Evolutionary conservation across 2,888 invertebrate species (phyloP).

Genomic region (Pammene fasciana): DNA sequence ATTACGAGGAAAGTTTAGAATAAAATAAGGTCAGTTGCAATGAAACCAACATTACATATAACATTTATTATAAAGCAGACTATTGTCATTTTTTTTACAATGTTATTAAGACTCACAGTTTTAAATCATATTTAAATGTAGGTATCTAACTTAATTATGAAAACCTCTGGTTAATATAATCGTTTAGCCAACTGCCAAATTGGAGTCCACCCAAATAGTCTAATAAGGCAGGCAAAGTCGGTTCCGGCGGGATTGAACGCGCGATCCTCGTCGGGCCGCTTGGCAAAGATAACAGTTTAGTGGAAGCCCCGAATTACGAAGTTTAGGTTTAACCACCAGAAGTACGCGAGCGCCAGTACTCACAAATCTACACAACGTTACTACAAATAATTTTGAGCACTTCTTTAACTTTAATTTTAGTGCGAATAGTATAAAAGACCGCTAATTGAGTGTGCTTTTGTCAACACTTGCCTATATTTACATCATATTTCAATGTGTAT

Average conservation of each 20-base stretch:
- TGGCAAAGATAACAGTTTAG: conserved; percentile 32
- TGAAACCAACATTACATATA: too few species aligned
- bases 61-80: too few species aligned
- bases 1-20: too few species aligned
- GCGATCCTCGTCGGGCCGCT: conserved; percentile 22
- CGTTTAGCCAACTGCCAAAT: conserved; percentile 37
- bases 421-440: too few species aligned
- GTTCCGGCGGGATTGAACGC: conserved; percentile 25
- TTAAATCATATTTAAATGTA: not conserved
- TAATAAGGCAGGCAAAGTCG: conserved; percentile 32
- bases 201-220: conserved; percentile 35
- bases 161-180: conserved; percentile 28
- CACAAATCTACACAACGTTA: not conserved
- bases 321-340: not conserved
- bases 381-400: too few species aligned
- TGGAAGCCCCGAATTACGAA: conserved; percentile 4
- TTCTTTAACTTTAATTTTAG: too few species aligned
- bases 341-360: not conserved
- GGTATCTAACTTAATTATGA: not conserved
- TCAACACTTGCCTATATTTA: too few species aligned
- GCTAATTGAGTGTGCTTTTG: too few species aligned
- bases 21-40: too few species aligned
- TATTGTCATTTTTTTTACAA: too few species aligned
- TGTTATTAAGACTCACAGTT: too few species aligned
- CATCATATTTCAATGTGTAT: too few species aligned